Percentiles rank a stretch among this genome's conserved stretches.
These are phyloP conservation scores for Drosophila mayaguana DNA, from an alignment of 2,888 invertebrate species.

Conservation along the genomic window DNA sequence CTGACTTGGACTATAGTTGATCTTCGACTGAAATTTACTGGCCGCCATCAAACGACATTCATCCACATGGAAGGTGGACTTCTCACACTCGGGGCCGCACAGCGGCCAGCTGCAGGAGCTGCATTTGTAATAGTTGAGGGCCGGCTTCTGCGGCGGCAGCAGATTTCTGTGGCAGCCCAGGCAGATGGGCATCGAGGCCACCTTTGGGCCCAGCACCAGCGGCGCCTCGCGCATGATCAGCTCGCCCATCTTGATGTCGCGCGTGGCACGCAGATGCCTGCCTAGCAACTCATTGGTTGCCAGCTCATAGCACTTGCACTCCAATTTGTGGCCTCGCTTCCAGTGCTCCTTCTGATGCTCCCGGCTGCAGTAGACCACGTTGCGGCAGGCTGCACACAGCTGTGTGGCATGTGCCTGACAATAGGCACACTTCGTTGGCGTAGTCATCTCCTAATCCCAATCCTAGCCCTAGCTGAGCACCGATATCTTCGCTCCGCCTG, in stretches of 20 bases:
- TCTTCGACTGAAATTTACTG: conserved; percentile 87
- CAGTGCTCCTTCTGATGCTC: conserved; percentile 91
- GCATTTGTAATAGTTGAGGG: conserved; percentile 86
- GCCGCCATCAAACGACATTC: conserved; percentile 88
- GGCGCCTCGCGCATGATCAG: conserved; percentile 89
- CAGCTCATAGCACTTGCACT: conserved; percentile 86
- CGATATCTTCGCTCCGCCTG: conserved; percentile 23
- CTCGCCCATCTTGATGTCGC: conserved; percentile 89
- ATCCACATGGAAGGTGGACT: conserved; percentile 86
- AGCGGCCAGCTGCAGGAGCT: conserved; percentile 89
- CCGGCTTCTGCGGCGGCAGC: conserved; percentile 65
- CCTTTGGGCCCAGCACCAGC: conserved; percentile 89
- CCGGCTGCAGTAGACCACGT: conserved; percentile 89
- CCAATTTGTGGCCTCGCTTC: conserved; percentile 88
- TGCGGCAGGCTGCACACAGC: conserved; percentile 89
- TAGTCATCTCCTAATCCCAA: conserved; percentile 20
- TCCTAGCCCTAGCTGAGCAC: not conserved
- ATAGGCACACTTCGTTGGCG: conserved; percentile 86
- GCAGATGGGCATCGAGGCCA: conserved; percentile 87
- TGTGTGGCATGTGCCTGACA: conserved; percentile 88
- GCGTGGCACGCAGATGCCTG: conserved; percentile 88
- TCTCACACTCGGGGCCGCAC: conserved; percentile 88
- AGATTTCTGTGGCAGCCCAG: conserved; percentile 87
- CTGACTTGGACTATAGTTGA: conserved; percentile 82
- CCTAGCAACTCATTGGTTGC: conserved; percentile 87